These are phyloP conservation scores for Agrilus biguttatus DNA, from an alignment of 2,888 invertebrate species.

Conservation along the genomic window DNA sequence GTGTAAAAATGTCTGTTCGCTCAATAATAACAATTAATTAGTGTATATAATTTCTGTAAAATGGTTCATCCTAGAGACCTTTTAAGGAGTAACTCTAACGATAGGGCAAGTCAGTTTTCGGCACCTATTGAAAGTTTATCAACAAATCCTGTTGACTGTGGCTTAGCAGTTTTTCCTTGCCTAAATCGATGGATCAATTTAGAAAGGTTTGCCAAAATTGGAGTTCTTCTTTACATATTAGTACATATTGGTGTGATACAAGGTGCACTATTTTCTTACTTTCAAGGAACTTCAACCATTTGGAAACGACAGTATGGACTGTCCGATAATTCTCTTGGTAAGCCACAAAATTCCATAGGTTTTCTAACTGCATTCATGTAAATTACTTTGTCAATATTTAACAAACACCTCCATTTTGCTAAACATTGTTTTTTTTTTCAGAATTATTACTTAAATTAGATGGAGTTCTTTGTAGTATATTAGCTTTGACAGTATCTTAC, in stretches of 20 bases:
- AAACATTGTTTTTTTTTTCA: slow-evolving; percentile 21
- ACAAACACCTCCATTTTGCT: background rate
- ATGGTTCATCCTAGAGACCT: slow-evolving; percentile 25
- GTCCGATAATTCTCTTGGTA: slow-evolving; percentile 31
- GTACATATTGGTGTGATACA: slow-evolving; percentile 28
- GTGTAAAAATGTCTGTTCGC: too few species aligned
- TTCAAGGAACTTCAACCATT: slow-evolving; percentile 35
- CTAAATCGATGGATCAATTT: slow-evolving; percentile 25
- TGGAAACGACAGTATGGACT: slow-evolving; percentile 33
- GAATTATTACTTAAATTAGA: slow-evolving; percentile 43
- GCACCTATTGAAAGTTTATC: slow-evolving; percentile 17
- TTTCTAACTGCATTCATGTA: too few species aligned
- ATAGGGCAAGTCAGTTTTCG: slow-evolving; percentile 16
- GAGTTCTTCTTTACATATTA: slow-evolving; percentile 31
- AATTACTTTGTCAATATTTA: too few species aligned
- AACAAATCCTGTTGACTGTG: slow-evolving; percentile 32
- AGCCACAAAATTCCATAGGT: slow-evolving; percentile 15
- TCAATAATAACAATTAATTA: too few species aligned
- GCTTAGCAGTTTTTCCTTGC: slow-evolving; percentile 32
- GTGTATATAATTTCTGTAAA: too few species aligned
- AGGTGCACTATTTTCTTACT: slow-evolving; percentile 34
- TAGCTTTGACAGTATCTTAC: slow-evolving; percentile 39
- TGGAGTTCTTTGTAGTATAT: slow-evolving; percentile 37
- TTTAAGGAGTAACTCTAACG: slow-evolving; percentile 20
- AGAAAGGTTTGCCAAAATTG: slow-evolving; percentile 32